Evolutionary conservation across 2,797 vertebrate species (phyloP).

Genomic region (Euthynnus affinis): DNA sequence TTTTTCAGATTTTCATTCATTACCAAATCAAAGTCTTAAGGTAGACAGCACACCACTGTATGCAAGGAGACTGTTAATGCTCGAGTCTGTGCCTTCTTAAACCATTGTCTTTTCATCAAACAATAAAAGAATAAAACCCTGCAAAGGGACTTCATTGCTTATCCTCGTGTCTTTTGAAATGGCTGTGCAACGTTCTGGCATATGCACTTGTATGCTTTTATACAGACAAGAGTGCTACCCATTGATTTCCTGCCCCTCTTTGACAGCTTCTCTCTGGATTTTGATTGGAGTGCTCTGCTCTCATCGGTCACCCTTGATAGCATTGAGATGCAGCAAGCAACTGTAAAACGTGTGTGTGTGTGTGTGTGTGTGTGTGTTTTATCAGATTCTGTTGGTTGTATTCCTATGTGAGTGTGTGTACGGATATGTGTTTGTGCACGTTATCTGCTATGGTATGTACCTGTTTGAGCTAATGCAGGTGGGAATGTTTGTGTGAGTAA

Average conservation of each 20-base stretch:
- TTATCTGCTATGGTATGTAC: background rate
- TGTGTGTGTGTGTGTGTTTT: background rate
- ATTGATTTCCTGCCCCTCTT: conserved; percentile 30
- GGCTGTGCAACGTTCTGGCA: background rate
- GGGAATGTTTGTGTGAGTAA: background rate
- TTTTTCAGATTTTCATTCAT: background rate
- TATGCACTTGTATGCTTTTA: background rate
- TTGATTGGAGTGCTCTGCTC: conserved; percentile 29
- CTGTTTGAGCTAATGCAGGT: conserved; percentile 27
- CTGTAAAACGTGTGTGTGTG: conserved; percentile 1
- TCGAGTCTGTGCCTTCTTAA: background rate
- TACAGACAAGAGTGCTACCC: background rate
- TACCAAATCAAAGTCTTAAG: background rate
- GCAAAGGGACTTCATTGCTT: background rate
- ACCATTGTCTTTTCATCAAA: background rate
- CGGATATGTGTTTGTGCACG: background rate
- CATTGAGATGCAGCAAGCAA: conserved; percentile 4
- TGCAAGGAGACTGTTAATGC: background rate
- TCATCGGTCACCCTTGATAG: background rate
- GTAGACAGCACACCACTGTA: too few species aligned
- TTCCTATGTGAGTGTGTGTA: conserved; percentile 1
- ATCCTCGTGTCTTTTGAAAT: conserved; percentile 1
- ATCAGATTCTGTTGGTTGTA: background rate
- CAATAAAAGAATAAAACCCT: background rate
- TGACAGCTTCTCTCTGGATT: conserved; percentile 32